These are phyloP conservation scores for Spodoptera litura DNA, from an alignment of 1,140 invertebrate species.

Conservation along the genomic window DNA sequence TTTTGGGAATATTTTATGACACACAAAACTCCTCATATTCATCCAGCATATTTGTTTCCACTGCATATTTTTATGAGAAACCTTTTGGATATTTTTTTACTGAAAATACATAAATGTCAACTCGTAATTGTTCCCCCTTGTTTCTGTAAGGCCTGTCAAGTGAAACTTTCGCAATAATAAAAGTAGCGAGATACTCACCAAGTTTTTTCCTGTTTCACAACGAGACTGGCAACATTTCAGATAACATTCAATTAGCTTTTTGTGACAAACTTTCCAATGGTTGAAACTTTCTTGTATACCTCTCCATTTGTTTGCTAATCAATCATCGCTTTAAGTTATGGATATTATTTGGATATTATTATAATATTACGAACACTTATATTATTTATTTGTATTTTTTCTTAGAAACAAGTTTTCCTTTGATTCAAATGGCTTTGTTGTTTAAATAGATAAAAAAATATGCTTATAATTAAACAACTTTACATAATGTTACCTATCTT, in stretches of 20 bases:
- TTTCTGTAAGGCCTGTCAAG: constrained; percentile 64
- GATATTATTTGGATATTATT: too few species aligned
- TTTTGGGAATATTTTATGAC: too few species aligned
- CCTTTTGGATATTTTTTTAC: too few species aligned
- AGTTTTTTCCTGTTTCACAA: constrained; percentile 63
- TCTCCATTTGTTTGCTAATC: constrained; percentile 6
- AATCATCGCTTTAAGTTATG: background rate
- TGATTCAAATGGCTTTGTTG: too few species aligned
- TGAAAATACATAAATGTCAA: constrained; percentile 55
- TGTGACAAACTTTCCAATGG: constrained; percentile 64
- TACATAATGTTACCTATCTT: too few species aligned
- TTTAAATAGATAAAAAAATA: too few species aligned
- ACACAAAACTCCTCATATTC: background rate
- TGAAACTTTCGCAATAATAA: constrained; percentile 75
- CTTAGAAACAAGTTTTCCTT: too few species aligned
- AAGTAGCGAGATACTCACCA: constrained; percentile 64
- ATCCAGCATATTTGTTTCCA: background rate
- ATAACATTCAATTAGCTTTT: constrained; percentile 79
- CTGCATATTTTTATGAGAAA: too few species aligned
- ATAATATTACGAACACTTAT: too few species aligned
- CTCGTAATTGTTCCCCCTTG: constrained; percentile 64
- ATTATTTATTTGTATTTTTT: too few species aligned
- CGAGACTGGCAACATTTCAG: constrained; percentile 66
- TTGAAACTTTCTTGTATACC: constrained; percentile 3
- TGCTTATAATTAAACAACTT: too few species aligned